phyloP scores from a whole-genome alignment of 2,113 vertebrate genomes.

The Semnornis frantzii region DNA sequence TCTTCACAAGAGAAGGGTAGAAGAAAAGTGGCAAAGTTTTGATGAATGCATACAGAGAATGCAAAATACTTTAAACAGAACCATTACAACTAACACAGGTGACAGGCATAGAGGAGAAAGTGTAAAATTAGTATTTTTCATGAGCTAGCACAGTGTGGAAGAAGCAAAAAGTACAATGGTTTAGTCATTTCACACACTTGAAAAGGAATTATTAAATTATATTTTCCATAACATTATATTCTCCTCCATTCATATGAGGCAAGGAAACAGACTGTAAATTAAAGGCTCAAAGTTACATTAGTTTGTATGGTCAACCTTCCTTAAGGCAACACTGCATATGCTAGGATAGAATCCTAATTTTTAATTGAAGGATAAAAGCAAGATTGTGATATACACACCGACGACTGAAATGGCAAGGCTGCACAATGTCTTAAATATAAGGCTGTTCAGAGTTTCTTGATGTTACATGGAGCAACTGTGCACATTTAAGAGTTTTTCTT shows the following conservation, averaged over 20 bases:
- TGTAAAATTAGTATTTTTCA: background rate
- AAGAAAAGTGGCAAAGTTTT: slow-evolving; percentile 23
- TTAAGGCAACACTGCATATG: background rate
- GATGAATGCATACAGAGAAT: background rate
- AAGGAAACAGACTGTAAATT: background rate
- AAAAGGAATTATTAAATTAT: background rate
- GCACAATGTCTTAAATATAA: background rate
- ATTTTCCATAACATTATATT: background rate
- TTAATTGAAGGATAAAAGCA: background rate
- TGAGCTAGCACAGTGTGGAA: background rate
- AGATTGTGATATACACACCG: background rate
- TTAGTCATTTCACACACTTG: background rate
- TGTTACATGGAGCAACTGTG: background rate
- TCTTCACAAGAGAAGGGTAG: background rate
- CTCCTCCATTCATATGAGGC: background rate
- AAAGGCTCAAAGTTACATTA: background rate
- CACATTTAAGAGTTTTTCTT: background rate
- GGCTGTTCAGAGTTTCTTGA: background rate
- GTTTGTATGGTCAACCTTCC: background rate
- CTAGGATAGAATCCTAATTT: background rate
- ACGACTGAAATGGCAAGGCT: background rate
- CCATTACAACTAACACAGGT: background rate
- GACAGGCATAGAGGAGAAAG: background rate
- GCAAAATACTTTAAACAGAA: background rate
- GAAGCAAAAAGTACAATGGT: background rate